Conservation (phyloP, 2,888 invertebrate species). For the Beris morrisii region DNA sequence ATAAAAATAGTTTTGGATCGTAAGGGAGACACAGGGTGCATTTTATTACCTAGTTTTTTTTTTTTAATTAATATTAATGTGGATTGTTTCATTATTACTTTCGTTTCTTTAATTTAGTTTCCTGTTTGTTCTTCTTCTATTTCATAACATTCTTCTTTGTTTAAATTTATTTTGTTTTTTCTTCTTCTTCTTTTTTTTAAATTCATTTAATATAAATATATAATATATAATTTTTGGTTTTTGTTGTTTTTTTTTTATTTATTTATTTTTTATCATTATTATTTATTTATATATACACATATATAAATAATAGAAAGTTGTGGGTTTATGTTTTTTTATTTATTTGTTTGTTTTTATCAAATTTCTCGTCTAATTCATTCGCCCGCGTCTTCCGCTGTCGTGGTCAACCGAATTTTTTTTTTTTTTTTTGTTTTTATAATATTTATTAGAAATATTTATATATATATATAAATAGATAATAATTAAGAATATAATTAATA, state of each 20-base stretch:
- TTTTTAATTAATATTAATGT: too few species aligned
- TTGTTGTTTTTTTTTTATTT: constrained; percentile 6
- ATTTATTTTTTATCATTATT: constrained; percentile 17
- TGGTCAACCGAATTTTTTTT: background rate
- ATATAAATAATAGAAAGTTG: constrained; percentile 25
- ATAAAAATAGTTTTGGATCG: too few species aligned
- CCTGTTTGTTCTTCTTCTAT: background rate
- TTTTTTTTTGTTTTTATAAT: background rate
- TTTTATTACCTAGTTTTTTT: too few species aligned
- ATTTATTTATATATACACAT: constrained; percentile 30
- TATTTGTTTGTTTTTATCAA: constrained; percentile 13
- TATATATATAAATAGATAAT: constrained; percentile 11
- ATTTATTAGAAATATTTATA: background rate
- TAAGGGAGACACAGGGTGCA: too few species aligned
- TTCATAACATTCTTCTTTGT: background rate
- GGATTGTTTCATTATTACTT: too few species aligned
- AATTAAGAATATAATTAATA: constrained; percentile 28
- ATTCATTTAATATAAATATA: constrained; percentile 30
- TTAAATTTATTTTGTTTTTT: constrained; percentile 12
- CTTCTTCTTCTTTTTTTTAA: constrained; percentile 18
- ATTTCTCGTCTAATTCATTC: constrained; percentile 20
- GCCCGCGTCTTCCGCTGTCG: constrained; percentile 1
- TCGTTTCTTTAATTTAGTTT: background rate
- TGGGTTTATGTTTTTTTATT: constrained; percentile 5
- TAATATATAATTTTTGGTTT: constrained; percentile 23